phyloP scores from a whole-genome alignment of 2,113 vertebrate species.

The Bos indicus region DNA sequence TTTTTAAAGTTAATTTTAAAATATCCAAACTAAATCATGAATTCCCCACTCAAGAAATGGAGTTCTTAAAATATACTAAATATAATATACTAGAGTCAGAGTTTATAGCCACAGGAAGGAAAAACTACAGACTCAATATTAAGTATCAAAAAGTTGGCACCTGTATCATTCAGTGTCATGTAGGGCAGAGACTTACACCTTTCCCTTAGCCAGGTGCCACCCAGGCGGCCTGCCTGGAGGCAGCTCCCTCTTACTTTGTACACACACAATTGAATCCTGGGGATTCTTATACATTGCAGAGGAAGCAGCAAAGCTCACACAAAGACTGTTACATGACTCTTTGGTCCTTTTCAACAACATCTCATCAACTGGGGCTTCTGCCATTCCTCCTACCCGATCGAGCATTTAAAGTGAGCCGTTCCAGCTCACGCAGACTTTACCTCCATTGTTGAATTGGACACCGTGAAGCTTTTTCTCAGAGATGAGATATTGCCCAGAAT shows the following conservation, averaged over 20 bases:
- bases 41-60: background rate
- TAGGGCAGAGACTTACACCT: background rate
- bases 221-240: background rate
- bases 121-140: background rate
- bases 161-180: background rate
- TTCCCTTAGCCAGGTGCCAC: background rate
- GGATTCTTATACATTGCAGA: background rate
- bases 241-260: background rate
- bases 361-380: background rate
- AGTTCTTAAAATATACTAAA: background rate
- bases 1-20: slow-evolving; percentile 8
- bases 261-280: background rate
- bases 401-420: background rate
- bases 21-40: background rate
- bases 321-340: background rate
- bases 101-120: background rate
- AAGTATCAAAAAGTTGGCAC: background rate
- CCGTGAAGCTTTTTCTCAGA: background rate
- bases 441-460: slow-evolving; percentile 55
- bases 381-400: background rate
- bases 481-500: slow-evolving; percentile 29
- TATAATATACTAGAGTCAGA: background rate
- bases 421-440: background rate
- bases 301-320: background rate
- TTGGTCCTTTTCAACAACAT: background rate